Evolutionary conservation across 2,113 vertebrate species (phyloP), one percentile per base, ranked within the genome.

Genomic region (Cisticola juncidis): DNA sequence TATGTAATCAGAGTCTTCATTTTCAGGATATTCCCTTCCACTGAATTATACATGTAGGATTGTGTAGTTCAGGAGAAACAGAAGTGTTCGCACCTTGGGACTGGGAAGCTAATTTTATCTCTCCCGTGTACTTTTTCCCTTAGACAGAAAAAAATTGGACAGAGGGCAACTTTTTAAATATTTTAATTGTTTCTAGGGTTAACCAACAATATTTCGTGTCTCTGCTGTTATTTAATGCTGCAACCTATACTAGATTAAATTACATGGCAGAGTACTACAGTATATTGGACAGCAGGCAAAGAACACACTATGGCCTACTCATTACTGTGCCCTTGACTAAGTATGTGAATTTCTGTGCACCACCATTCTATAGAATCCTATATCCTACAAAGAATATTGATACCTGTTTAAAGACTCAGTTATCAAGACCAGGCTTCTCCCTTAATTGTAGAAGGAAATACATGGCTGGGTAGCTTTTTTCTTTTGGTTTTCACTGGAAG

Each of bases 181-280:
- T 22, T 35, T 88, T 77, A 44, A 61, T 51, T 85, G 38, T 90
- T 93, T 57, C 40, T 61, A 68, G 35, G 24, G 38, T 56, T 66
- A 81, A 50, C 24, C 29, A 51, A 47, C n/a, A 86, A 58, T 64
- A 56, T 92, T 94, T 95, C 92, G 68, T 86, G 81, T 80, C 61
- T 50, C 31, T 94, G 71, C 36, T 90, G 71, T 88, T 86, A 93
- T 24, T 82, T 92, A 93, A 95, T 45, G 68, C 60, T 86, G 72
- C 56, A 93, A 48, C 81, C 44, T 68, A 28, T 40, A 40, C 24
- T 31, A 86, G 74, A 95, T 95, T 77, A 90, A 91, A 76, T 91
- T 91, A 95, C 89, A 89, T 6, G 20, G 66, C 36, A 78, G 64
- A 77, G 26, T 89, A 91, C 74, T 58, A 66, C 58, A 66, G 66